Percentiles rank a stretch among this genome's conserved stretches.
Evolutionary conservation across 2,797 vertebrate genomes (phyloP).

Genomic region (Phyllotis vaccarum): DNA sequence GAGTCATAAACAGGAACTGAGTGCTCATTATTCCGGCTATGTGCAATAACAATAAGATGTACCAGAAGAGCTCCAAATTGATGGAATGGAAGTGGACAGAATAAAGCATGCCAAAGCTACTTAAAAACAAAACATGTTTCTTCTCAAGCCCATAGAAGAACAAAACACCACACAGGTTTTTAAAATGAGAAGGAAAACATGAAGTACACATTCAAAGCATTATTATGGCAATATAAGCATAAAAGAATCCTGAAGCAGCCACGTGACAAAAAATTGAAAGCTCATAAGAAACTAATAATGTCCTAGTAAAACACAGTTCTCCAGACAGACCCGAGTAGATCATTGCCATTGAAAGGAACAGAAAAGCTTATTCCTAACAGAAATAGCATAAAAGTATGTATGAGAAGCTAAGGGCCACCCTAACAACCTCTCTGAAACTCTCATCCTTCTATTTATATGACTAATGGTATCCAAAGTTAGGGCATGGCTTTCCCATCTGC

Average conservation of each 20-base stretch:
- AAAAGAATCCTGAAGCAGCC: background rate
- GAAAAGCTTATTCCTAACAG: background rate
- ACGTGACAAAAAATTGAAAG: background rate
- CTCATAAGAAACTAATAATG: background rate
- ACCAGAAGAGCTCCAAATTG: background rate
- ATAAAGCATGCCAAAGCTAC: background rate
- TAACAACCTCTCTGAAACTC: background rate
- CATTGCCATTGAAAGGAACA: background rate
- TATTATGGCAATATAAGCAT: background rate
- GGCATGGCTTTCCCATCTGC: background rate
- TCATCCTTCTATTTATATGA: background rate
- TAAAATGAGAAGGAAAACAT: background rate
- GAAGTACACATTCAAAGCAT: background rate
- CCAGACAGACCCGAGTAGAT: background rate
- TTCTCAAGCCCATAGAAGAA: background rate
- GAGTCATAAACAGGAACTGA: background rate
- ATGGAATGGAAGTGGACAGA: background rate
- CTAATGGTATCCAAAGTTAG: background rate
- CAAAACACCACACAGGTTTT: background rate
- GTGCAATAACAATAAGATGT: background rate
- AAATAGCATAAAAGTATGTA: background rate
- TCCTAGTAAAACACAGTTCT: conserved; percentile 21
- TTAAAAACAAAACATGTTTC: background rate
- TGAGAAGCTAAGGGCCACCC: background rate
- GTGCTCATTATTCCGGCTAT: background rate